Evolutionary conservation across 2,113 vertebrate species (phyloP), one percentile per base, ranked within the genome.

Genomic region (Perca flavescens): DNA sequence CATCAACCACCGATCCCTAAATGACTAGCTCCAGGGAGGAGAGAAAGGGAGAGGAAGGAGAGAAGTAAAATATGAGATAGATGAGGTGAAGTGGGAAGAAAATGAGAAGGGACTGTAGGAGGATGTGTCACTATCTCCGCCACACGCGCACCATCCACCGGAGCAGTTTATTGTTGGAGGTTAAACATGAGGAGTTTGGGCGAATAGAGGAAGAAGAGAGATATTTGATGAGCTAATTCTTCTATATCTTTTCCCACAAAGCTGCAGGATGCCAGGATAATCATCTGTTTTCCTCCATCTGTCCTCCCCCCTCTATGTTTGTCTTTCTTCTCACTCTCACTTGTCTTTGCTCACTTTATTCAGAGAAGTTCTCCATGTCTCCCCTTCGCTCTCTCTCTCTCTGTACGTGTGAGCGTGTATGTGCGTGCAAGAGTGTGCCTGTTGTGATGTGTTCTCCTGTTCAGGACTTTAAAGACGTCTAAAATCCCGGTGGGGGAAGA

Each of bases 361-460:
- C 12, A 61, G n/a, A 80, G 67, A 87, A 43, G 19, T 69, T 83
- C 52, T 64, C 40, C 17, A 43, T 80, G 72, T 86, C 52, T 68
- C 53, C 56, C 22, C 17, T 50, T 49, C 25, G 75, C 64, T 70
- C 43, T 76, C 22, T 63, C 22, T 63, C 36, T 28, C 12, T 75
- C 8, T 83, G 16, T 71, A 16, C n/a, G 57, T 74, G 75, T 81
- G 82, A 68, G 77, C 47, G 72, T 66, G 76, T 53, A n/a, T 80
- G 79, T 66, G 83, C 52, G 65, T 78, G 81, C 63, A 64, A 84
- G 75, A 65, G 63, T 90, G 73, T 62, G 63, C 72, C 74, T 82
- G 86, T 77, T 85, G 56, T 94, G 73, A 93, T 95, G 94, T 84
- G 75, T 91, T 93, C 89, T 89, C 89, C 91, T 93, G 92, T 86